A percentile compares a stretch with the other conserved stretches of the same genome.
Conservation (phyloP, 2,888 invertebrate genomes). For the Andrena fulva region DNA sequence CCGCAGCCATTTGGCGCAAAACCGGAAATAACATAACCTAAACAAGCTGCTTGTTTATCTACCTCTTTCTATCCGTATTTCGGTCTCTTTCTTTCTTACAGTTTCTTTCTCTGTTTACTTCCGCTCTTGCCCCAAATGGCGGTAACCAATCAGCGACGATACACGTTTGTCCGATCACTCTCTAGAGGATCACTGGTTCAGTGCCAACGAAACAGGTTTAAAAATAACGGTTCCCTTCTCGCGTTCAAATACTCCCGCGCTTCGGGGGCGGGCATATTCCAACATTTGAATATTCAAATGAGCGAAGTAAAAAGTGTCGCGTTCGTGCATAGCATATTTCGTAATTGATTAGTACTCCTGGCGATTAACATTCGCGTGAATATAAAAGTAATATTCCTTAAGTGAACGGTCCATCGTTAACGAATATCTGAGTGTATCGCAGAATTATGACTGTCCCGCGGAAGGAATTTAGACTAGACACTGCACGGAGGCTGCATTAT, state of each 20-base stretch:
- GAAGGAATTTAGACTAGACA: background rate
- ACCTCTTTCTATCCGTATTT: no score
- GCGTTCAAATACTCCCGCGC: background rate
- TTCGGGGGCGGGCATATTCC: background rate
- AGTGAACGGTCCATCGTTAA: no score
- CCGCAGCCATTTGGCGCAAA: no score
- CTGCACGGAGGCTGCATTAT: background rate
- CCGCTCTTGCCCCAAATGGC: no score
- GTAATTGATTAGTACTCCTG: background rate
- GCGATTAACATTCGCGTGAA: background rate
- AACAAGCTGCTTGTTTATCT: no score
- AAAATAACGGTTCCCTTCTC: no score
- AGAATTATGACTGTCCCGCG: background rate
- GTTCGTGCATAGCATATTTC: background rate
- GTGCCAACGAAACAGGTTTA: background rate
- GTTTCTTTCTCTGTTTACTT: no score
- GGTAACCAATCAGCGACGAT: no score
- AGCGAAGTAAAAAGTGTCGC: background rate
- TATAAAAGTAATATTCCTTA: background rate
- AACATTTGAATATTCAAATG: constrained; percentile 21
- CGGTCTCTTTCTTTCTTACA: no score
- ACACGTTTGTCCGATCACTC: no score
- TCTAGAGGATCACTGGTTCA: no score
- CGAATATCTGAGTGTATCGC: background rate
- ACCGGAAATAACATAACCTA: no score